phyloP scores from a whole-genome alignment of 2,888 invertebrate genomes.

The Cephus spinipes region DNA sequence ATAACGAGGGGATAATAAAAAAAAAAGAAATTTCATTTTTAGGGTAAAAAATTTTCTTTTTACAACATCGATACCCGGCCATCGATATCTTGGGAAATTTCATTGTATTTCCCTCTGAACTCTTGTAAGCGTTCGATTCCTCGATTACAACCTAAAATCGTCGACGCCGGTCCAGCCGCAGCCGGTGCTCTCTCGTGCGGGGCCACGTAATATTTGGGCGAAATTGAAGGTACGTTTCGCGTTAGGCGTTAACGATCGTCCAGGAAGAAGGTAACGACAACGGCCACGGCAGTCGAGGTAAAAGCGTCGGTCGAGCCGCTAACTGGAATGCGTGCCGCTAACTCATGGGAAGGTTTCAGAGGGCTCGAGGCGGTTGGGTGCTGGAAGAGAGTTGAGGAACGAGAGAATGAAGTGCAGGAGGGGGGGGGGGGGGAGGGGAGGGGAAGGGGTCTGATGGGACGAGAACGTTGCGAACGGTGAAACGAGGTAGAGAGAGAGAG shows the following conservation, averaged over 20 bases:
- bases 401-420: conserved; percentile 11
- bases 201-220: not conserved
- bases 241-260: not conserved
- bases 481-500: not conserved
- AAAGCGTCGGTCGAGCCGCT: conserved; percentile 43
- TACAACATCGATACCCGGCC: too few relatives aligned
- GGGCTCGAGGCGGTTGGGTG: conserved; percentile 39
- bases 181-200: too few relatives aligned
- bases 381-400: conserved; percentile 29
- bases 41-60: too few relatives aligned
- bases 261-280: not conserved
- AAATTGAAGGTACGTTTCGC: too few relatives aligned
- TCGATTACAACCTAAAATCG: too few relatives aligned
- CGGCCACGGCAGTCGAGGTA: not conserved
- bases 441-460: not conserved
- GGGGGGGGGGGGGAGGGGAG: not conserved
- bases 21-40: too few relatives aligned
- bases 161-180: too few relatives aligned
- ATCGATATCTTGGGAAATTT: too few relatives aligned
- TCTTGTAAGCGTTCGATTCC: too few relatives aligned
- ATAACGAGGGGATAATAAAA: too few relatives aligned
- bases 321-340: conserved; percentile 47
- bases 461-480: too few relatives aligned
- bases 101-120: rapidly evolving
- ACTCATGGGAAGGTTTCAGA: conserved; percentile 34